These are phyloP conservation scores for Callipepla californica DNA, from an alignment of 2,113 vertebrate species.

Conservation along the genomic window DNA sequence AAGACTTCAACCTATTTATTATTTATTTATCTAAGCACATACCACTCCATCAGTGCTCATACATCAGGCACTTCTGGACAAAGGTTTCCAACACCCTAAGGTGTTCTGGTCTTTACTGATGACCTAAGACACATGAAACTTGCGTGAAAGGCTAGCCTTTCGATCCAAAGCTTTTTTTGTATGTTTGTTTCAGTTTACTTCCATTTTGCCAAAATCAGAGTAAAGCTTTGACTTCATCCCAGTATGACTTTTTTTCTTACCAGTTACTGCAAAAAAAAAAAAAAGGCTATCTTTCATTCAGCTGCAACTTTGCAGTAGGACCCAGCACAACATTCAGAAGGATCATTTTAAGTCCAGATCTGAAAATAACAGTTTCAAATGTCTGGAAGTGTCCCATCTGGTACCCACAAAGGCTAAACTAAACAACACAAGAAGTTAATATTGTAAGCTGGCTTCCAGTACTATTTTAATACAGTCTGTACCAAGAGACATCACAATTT, in stretches of 20 bases:
- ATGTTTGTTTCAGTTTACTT: background rate
- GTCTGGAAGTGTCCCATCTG: slow-evolving; percentile 12
- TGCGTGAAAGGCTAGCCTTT: background rate
- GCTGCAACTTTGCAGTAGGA: background rate
- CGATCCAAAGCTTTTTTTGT: background rate
- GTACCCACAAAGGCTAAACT: slow-evolving; percentile 16
- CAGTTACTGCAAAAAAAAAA: background rate
- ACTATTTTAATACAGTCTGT: background rate
- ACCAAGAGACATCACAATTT: background rate
- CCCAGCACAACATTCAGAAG: background rate
- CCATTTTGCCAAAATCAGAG: background rate
- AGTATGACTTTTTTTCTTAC: background rate
- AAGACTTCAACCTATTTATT: background rate
- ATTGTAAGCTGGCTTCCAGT: background rate
- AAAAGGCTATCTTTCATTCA: background rate
- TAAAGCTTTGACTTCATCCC: background rate
- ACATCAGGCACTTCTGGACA: background rate
- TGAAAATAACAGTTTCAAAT: slow-evolving; percentile 5
- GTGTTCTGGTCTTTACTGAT: background rate
- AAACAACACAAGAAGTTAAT: background rate
- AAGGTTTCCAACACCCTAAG: background rate
- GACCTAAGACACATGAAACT: accelerated
- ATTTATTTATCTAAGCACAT: background rate
- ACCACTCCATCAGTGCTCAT: accelerated
- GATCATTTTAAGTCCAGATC: background rate